A percentile compares a stretch with the other conserved stretches of the same genome.
These are phyloP conservation scores for Drosophila colorata DNA, from an alignment of 2,888 invertebrate genomes.

Conservation along the genomic window DNA sequence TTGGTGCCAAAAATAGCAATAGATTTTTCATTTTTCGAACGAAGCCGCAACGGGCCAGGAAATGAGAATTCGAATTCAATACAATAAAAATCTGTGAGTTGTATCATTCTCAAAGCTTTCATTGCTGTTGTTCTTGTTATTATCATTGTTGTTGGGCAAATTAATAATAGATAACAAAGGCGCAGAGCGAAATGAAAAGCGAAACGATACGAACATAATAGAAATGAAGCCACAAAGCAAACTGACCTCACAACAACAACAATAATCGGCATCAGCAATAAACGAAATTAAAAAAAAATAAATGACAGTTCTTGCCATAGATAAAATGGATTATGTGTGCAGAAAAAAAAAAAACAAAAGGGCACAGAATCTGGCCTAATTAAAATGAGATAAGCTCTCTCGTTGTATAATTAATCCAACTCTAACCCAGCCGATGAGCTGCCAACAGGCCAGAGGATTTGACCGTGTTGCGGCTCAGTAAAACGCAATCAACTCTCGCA, in stretches of 20 bases:
- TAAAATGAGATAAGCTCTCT: slow-evolving; percentile 20
- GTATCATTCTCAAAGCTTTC: slow-evolving; percentile 46
- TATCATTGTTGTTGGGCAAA: slow-evolving; percentile 35
- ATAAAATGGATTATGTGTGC: slow-evolving; percentile 12
- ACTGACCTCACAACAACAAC: slow-evolving; percentile 33
- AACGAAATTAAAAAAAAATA: slow-evolving; percentile 33
- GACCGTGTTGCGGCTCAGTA: too few species aligned
- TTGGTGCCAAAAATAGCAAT: slow-evolving; percentile 68
- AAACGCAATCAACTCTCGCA: slow-evolving; percentile 29
- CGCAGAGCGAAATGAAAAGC: slow-evolving; percentile 30
- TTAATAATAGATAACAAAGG: slow-evolving; percentile 72
- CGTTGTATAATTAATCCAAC: slow-evolving; percentile 35
- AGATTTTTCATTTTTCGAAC: slow-evolving; percentile 56
- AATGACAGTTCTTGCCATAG: background rate
- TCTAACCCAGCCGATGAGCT: slow-evolving; percentile 1
- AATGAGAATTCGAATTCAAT: slow-evolving; percentile 72
- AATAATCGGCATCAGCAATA: slow-evolving; percentile 13
- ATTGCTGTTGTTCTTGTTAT: slow-evolving; percentile 7
- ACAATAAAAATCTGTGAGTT: slow-evolving; percentile 67
- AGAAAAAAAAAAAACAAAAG: background rate
- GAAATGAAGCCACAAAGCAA: slow-evolving; percentile 36
- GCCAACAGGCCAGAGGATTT: slow-evolving; percentile 2
- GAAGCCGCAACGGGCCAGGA: slow-evolving; percentile 47
- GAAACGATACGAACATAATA: slow-evolving; percentile 26
- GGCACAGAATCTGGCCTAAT: slow-evolving; percentile 14